Evolutionary conservation across 1,140 invertebrate genomes (phyloP).

Genomic region (Zaprionus ghesquierei): DNA sequence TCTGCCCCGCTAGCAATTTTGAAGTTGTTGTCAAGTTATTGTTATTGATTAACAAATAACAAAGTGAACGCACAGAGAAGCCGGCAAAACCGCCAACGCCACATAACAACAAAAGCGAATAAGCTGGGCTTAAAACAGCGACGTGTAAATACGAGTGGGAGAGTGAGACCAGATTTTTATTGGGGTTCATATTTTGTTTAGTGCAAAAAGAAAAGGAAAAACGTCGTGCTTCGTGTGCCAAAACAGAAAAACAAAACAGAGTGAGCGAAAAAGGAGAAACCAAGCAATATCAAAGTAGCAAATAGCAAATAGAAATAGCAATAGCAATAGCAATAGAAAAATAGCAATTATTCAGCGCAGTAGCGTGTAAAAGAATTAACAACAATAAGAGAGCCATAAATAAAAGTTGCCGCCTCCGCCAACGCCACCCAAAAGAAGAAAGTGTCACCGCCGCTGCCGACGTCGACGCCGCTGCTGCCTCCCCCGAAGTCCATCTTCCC

Average conservation of each 20-base stretch:
- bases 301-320: slow-evolving; percentile 6
- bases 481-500: slow-evolving; percentile 24
- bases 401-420: slow-evolving; percentile 44
- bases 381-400: slow-evolving; percentile 41
- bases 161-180: slow-evolving; percentile 42
- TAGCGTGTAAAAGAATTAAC: slow-evolving; percentile 48
- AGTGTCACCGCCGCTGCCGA: slow-evolving; percentile 37
- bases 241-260: slow-evolving; percentile 22
- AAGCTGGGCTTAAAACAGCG: slow-evolving; percentile 29
- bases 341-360: slow-evolving; percentile 42
- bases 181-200: slow-evolving; percentile 44
- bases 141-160: slow-evolving; percentile 42
- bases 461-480: not conserved
- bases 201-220: slow-evolving; percentile 28
- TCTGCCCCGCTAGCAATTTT: slow-evolving; percentile 18
- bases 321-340: slow-evolving; percentile 33
- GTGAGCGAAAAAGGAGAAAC: slow-evolving; percentile 17
- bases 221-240: slow-evolving; percentile 43
- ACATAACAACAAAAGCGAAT: slow-evolving; percentile 7
- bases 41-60: slow-evolving; percentile 48
- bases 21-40: slow-evolving; percentile 32
- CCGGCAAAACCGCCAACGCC: slow-evolving; percentile 22
- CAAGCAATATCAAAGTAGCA: slow-evolving; percentile 12
- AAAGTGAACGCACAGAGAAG: slow-evolving; percentile 31
- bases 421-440: slow-evolving; percentile 51